Base-by-base conservation (phyloP, 1,140 invertebrate species). In the Drosophila subpulchrella region DNA sequence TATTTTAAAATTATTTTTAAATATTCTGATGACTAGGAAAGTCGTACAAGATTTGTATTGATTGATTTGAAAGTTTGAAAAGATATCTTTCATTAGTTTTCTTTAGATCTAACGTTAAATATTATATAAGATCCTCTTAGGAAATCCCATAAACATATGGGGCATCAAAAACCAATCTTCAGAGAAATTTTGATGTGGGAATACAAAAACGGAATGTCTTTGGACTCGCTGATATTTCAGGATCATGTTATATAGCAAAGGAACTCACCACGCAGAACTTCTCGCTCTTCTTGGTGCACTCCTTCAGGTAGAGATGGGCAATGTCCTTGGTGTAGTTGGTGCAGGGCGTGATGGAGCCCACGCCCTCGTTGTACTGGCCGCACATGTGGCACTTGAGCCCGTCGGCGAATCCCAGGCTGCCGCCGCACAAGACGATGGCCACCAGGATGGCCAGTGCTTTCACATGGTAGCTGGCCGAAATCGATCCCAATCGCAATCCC, bases 281-380 rank as follows among this genome's bases (percentile, higher is more conserved):
- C 51, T 95, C 93, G 56, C 94, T 93, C 48, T 93, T 91, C 53
- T 93, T 79, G 51, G 94, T 94, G 88, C 96, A 96, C 48, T 96
- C 94, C 72, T 94, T 95, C 47, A 96, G 93, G 77, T 94, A 93
- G 90, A 94, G 94, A 81, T 95, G 93, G 60, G 93, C 93, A 41
- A 91, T 83, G n/a, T 94, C 91, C 4, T 93, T 94, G 68, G 95
- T 96, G 78, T 95, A 94, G 92, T 96, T 96, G 79, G 96, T 94
- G 92, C 96, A 96, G 4, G 96, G 96, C 39, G 96, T 97, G 62
- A 97, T 96, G 56, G 95, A 96, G 41, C 96, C 96, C 6, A 96
- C 95, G 10, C 96, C 96, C 71, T 97, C 96, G 82, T 96, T 97
- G 92, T 96, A 97, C 92, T 96, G 94, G 36, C 96, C 96, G 76